A percentile compares a stretch with the other conserved stretches of the same genome.
These are phyloP conservation scores for Sakesphorus luctuosus DNA, from an alignment of 2,113 vertebrate genomes.

Conservation along the genomic window DNA sequence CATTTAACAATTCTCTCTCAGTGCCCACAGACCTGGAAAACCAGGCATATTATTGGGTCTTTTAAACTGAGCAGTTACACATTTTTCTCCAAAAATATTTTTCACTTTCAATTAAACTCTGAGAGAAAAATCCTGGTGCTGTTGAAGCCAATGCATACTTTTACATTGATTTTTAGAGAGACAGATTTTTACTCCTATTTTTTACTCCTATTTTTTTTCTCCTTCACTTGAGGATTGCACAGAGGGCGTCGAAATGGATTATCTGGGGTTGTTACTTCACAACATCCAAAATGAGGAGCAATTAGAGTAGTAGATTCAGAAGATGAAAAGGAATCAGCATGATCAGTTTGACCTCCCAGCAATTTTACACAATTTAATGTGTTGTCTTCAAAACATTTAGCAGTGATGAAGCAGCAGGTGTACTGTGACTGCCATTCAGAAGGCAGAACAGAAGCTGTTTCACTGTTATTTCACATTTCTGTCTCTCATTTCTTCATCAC, in stretches of 20 bases:
- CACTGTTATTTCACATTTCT: not conserved
- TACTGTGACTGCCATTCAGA: not conserved
- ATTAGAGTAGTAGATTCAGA: not conserved
- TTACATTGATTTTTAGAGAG: conserved; percentile 3
- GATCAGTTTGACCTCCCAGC: conserved; percentile 31
- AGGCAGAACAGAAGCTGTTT: not conserved
- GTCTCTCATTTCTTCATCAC: not conserved
- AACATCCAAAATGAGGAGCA: not conserved
- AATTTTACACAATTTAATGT: not conserved
- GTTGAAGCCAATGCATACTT: not conserved
- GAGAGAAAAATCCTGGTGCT: not conserved
- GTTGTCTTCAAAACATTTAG: not conserved
- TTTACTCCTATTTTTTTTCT: not conserved
- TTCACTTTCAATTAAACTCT: not conserved
- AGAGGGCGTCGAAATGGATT: not conserved
- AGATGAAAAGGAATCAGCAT: not conserved
- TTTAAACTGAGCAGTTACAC: not conserved
- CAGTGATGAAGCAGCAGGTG: not conserved
- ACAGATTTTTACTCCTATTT: not conserved
- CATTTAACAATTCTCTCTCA: not conserved
- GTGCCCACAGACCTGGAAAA: not conserved
- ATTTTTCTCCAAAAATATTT: not conserved
- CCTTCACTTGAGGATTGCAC: not conserved
- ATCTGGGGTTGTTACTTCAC: not conserved
- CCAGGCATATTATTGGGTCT: not conserved